Evolutionary conservation across 2,113 vertebrate genomes (phyloP).

Genomic region (Bubo blakistoni): DNA sequence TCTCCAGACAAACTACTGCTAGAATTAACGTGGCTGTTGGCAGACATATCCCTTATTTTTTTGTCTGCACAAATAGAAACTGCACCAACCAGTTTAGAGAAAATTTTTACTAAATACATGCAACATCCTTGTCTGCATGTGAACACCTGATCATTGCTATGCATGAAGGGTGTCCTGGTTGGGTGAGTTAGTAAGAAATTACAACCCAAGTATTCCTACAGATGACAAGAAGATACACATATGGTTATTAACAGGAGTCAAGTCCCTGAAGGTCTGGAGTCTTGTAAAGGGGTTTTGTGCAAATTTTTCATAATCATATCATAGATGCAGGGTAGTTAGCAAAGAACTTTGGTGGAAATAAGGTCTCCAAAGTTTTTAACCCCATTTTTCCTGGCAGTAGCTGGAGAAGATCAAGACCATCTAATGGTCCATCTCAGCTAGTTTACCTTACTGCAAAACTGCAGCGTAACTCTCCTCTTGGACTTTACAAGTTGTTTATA

Average conservation of each 20-base stretch:
- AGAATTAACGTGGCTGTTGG: accelerated
- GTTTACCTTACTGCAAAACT: background rate
- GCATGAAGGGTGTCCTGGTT: background rate
- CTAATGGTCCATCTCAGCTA: background rate
- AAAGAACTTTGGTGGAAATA: background rate
- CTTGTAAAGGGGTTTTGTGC: background rate
- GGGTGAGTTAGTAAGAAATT: background rate
- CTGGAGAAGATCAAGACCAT: background rate
- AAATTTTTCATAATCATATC: background rate
- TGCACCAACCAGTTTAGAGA: background rate
- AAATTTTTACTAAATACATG: background rate
- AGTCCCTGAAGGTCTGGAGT: background rate
- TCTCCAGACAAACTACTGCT: background rate
- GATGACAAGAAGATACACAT: background rate
- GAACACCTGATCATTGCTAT: background rate
- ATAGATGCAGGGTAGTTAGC: background rate
- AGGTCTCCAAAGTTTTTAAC: background rate
- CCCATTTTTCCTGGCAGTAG: accelerated
- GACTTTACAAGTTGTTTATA: background rate
- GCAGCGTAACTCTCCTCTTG: background rate
- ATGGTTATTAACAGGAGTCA: background rate
- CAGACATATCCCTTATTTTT: background rate
- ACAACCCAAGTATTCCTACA: background rate
- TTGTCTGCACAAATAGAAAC: background rate
- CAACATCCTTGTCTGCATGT: background rate